Percentiles rank a stretch among this genome's conserved stretches.
Evolutionary conservation across 2,888 invertebrate species (phyloP).

Genomic region (Eristalis pertinax): DNA sequence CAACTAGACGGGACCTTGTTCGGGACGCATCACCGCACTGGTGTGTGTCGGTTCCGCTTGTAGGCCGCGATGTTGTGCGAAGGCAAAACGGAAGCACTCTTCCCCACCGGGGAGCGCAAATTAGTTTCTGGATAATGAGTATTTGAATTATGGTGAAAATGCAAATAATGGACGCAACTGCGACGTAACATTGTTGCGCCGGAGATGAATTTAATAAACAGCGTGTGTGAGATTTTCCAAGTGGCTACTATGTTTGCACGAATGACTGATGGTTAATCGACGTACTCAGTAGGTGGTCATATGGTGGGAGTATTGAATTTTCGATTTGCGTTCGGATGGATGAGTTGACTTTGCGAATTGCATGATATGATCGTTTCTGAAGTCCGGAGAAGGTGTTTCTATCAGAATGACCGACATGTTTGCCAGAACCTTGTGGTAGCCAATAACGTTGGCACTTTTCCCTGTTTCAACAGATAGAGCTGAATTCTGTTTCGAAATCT

Average conservation of each 20-base stretch:
- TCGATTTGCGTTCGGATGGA: too few species aligned
- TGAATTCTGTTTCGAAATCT: too few species aligned
- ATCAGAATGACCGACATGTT: too few species aligned
- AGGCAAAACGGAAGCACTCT: conserved; percentile 38
- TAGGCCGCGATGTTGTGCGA: conserved; percentile 24
- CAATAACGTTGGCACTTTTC: too few species aligned
- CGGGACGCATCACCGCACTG: conserved; percentile 23
- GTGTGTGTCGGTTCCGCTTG: conserved; percentile 29
- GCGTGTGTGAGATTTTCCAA: not conserved
- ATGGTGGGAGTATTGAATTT: too few species aligned
- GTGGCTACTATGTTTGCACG: not conserved
- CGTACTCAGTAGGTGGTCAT: too few species aligned
- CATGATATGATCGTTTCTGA: too few species aligned
- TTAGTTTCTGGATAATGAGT: conserved; percentile 71
- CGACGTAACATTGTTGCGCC: conserved; percentile 12
- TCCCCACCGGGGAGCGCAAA: conserved; percentile 55
- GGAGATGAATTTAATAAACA: not conserved
- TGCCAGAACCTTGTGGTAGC: too few species aligned
- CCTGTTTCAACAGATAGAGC: too few species aligned
- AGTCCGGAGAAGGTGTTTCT: too few species aligned
- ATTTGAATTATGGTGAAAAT: conserved; percentile 63
- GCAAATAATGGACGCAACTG: conserved; percentile 36
- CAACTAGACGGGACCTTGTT: not conserved
- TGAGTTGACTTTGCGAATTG: too few species aligned
- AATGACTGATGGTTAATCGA: not conserved